These are phyloP conservation scores for Daubentonia madagascariensis DNA, from an alignment of 2,113 vertebrate genomes.

Conservation along the genomic window DNA sequence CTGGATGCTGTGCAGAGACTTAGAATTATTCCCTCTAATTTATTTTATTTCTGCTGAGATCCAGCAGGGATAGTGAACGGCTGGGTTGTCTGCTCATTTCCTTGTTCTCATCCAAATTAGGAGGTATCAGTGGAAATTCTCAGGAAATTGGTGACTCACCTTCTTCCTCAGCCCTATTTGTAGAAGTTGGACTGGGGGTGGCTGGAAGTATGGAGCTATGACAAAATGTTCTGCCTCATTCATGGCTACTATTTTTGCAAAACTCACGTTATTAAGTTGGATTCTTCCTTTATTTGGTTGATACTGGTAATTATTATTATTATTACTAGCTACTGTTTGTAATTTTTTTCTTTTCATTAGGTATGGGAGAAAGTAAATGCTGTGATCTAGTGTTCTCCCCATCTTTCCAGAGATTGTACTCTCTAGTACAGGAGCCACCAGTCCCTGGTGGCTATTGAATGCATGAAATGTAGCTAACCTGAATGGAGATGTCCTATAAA, in stretches of 20 bases:
- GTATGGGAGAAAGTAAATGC: background rate
- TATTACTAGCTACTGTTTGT: background rate
- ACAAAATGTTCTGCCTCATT: background rate
- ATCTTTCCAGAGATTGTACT: background rate
- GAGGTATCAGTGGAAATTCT: background rate
- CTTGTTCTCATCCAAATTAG: background rate
- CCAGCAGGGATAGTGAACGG: background rate
- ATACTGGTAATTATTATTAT: background rate
- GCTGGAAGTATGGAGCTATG: background rate
- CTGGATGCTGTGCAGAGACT: background rate
- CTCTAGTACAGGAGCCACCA: background rate
- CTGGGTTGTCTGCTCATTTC: background rate
- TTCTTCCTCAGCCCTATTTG: background rate
- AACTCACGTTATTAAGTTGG: background rate
- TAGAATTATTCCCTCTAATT: background rate
- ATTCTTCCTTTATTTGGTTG: background rate
- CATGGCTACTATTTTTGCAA: background rate
- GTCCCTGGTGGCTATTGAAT: background rate
- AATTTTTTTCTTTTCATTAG: background rate
- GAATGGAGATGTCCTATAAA: background rate
- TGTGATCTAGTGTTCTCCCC: background rate
- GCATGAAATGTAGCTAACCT: background rate
- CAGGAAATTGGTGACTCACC: background rate
- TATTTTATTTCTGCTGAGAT: slow-evolving; percentile 36
- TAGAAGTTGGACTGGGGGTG: background rate